Evolutionary conservation across 2,797 vertebrate genomes (phyloP), one percentile per base, ranked within the genome.

Genomic region (Microhierax caerulescens): DNA sequence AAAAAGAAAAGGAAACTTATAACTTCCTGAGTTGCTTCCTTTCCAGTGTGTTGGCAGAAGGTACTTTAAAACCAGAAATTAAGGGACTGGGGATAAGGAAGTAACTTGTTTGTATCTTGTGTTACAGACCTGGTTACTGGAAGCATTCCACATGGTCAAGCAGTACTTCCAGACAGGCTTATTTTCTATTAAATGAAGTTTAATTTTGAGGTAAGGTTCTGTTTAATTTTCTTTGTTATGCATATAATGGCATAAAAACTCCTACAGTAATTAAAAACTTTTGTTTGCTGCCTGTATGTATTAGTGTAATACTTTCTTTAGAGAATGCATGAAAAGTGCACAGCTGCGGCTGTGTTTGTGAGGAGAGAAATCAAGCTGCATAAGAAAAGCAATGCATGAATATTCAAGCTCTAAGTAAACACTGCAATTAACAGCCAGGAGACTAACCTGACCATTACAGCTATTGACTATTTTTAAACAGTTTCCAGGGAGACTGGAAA

Each of bases 11-110:
- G 76, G 94, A 95, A 97, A 85, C 85, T 77, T 95, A 93, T 1
- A 67, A 56, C 88, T 97, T 97, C 94, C 94, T 59, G 89, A 94
- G 85, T 91, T 94, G 81, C 67, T 97, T 98, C 95, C 95, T 97
- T 94, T 84, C 87, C 63, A 30, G 9, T n/a, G 32, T 74, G 41
- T 74, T 94, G 87, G 65, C 87, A 95, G 93, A 69, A 88, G 56
- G 61, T 84, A 84, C n/a, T 84, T 89, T 16, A 85, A 79, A 96
- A 83, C 23, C 10, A 81, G 24, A 51, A 92, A 89, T 70, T 47
- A 88, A 70, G 88, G 85, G 50, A 67, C 59, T 64, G 81, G 67
- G 65, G 7, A 22, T 89, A 34, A 69, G 48, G 72, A 90, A 89
- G 28, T 89, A 94, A 85, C 56, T 91, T 74, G 20, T 90, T 95